Evolutionary conservation across 2,797 vertebrate species (phyloP), one percentile per base, ranked within the genome.

Genomic region (Garrulus glandarius): DNA sequence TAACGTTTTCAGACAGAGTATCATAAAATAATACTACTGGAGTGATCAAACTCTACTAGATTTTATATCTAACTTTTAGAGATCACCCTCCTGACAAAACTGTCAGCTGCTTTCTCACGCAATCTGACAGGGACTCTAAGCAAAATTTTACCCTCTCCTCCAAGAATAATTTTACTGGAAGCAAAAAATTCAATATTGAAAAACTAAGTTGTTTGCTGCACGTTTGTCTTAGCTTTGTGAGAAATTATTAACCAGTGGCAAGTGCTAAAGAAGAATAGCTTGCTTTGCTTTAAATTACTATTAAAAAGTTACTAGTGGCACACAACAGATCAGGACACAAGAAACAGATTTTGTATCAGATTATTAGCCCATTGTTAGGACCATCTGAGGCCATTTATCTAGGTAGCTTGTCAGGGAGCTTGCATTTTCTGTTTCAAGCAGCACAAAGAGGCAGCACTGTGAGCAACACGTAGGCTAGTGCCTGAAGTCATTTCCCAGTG

Each of bases 401-500:
- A 77, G 53, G 77, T 23, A 75, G 65, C 83, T 87, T 75, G 83
- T 56, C 74, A 85, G 30, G 69, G 93, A 43, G 26, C 43, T 81
- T 56, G 20, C 60, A 87, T 75, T 95, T 94, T 82, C 93, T 92
- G 11, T 89, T 72, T 86, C 27, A 77, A 72, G 70, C n/a, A 88
- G 94, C 77, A 93, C 67, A 94, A 80, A 89, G 75, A 87, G 67
- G 69, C 68, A 87, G 91, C 17, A n/a, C 70, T 67, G 18, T 72
- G 90, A 94, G 50, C 32, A 36, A 81, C 95, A 87, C 10, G 69
- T 6, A 13, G 37, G 47, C 80, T 23, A 21, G 16, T 11, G 44
- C 61, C 91, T 69, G 76, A 39, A 92, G 91, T 84, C n/a, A 93
- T 95, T 95, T 96, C 84, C 95, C 80, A 79, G 65, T 10, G 65